Percentiles rank a stretch among this genome's conserved stretches.
phyloP scores from a whole-genome alignment of 2,888 invertebrate genomes.

The Tachina grossa region DNA sequence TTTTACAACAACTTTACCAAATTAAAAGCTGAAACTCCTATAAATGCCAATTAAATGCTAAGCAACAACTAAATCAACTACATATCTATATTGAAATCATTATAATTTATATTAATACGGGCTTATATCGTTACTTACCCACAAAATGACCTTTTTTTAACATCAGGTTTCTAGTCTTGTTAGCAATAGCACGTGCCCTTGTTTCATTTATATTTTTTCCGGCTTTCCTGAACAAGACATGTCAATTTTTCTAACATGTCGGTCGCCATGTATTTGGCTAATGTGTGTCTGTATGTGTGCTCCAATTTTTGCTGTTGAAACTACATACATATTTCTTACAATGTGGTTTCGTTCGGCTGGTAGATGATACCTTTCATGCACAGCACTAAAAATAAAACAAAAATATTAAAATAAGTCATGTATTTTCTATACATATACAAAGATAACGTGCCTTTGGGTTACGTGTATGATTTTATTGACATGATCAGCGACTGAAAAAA shows the following conservation, averaged over 20 bases:
- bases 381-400: conserved; percentile 24
- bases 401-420: conserved; percentile 47
- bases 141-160: conserved; percentile 63
- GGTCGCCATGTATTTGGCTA: not conserved
- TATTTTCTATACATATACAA: conserved; percentile 39
- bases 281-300: conserved; percentile 33
- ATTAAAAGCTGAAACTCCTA: not conserved
- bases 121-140: not conserved
- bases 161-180: conserved; percentile 68
- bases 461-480: conserved; percentile 66
- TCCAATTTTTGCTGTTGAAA: conserved; percentile 58
- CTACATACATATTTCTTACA: conserved; percentile 20
- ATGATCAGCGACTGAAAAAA: conserved; percentile 61
- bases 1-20: not conserved
- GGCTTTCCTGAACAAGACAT: conserved; percentile 27
- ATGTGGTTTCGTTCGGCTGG: not conserved
- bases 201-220: conserved; percentile 49
- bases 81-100: conserved; percentile 29
- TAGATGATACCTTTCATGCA: conserved; percentile 10
- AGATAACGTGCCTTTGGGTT: conserved; percentile 67
- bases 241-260: conserved; percentile 36
- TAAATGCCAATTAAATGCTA: not conserved
- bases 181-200: conserved; percentile 68
- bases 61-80: not conserved
- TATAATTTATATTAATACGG: not conserved